Evolutionary conservation across 2,797 vertebrate species (phyloP), one percentile per base, ranked within the genome.

Genomic region (Cyclura pinguis): DNA sequence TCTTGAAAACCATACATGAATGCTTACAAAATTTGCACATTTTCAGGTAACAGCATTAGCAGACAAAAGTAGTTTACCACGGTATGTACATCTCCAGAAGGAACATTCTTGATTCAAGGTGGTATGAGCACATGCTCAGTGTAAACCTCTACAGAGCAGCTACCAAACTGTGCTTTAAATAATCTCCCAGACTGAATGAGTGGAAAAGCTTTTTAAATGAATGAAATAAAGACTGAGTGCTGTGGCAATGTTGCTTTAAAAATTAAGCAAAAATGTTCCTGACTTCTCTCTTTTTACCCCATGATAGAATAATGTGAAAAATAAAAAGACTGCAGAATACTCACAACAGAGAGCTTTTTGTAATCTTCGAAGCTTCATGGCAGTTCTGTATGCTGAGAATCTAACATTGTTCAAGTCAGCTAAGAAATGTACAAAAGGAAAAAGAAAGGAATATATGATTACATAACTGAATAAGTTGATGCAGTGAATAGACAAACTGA

Each of bases 381-480:
- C 99, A 59, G 99, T 99, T 92, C 99, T 98, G 96, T 99, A 99
- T 0, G 99, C 99, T 0, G 99, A 99, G 97, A 99, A 99, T 62
- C 99, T 98, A 89, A 99, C 99, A 13, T 99, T 99, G 98, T 99
- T 99, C 96, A 99, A 98, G 97, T 99, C 99, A 92, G 99, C 99
- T 99, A 95, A 7, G 62, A 91, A 4, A 38, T 72, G 84, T 22
- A 16, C 72, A 77, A 55, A 69, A 91, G 91, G 72, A 83, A 87
- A 85, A 93, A 88, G 2, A 59, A 59, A 85, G 89, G 88, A 87
- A 55, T 90, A 93, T 92, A 95, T 96, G 88, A 95, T 92, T 92
- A 91, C 74, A 94, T 27, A 76, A 92, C 59, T 59, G 32, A 14
- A 89, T 64, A 94, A 73, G 85, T 4, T 50, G 57, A 83, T 85